phyloP scores from a whole-genome alignment of 2,888 invertebrate genomes.

The Chorisops tibialis region DNA sequence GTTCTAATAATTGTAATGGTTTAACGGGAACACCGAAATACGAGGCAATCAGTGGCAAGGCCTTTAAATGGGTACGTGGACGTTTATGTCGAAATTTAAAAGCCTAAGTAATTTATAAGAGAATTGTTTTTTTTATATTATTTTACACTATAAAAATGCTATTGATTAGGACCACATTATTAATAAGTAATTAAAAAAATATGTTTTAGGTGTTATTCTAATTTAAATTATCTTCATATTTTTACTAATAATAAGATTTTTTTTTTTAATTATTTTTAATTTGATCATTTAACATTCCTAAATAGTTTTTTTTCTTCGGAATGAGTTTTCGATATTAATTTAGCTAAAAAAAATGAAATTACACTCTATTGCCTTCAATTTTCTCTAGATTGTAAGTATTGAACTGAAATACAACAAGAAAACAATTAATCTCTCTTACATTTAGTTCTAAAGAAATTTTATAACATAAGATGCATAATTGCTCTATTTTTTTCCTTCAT shows the following conservation, averaged over 20 bases:
- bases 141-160: neutral
- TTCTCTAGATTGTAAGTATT: neutral
- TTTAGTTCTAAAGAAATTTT: too few species aligned
- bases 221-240: neutral
- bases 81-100: constrained; percentile 48
- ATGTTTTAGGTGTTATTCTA: neutral
- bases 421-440: neutral
- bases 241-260: neutral
- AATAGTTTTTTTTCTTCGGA: neutral
- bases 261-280: neutral
- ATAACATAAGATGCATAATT: too few species aligned
- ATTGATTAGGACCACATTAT: neutral
- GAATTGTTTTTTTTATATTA: neutral
- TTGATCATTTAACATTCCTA: neutral
- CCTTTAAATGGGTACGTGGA: constrained; percentile 51
- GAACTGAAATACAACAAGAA: neutral
- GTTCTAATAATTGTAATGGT: constrained; percentile 44
- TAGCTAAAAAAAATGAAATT: neutral
- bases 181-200: neutral
- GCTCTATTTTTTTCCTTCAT: too few species aligned
- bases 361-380: neutral
- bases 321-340: neutral
- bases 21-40: constrained; percentile 47
- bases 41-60: constrained; percentile 51
- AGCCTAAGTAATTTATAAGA: constrained; percentile 30